phyloP scores from a whole-genome alignment of 2,113 vertebrate species.

The Sturnira hondurensis region DNA sequence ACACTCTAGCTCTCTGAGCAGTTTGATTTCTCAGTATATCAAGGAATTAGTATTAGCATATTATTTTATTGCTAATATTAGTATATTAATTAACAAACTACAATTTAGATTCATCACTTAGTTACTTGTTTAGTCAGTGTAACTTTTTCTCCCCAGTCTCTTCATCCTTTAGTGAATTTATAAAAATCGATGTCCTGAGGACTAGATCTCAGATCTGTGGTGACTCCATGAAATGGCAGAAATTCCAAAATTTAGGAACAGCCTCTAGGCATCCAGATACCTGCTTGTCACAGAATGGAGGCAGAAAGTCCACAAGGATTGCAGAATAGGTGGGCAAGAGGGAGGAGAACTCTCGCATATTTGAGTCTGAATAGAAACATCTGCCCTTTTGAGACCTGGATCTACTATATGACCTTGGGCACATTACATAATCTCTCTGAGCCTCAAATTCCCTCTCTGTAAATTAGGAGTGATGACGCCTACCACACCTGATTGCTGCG shows the following conservation, averaged over 20 bases:
- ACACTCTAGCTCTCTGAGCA: background rate
- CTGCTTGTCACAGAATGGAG: background rate
- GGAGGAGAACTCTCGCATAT: background rate
- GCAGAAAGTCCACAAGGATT: background rate
- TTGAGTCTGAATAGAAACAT: background rate
- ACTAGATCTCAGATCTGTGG: background rate
- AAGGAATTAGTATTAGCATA: background rate
- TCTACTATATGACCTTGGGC: background rate
- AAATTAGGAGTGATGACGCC: background rate
- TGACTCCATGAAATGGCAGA: background rate
- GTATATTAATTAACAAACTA: background rate
- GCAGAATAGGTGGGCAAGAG: background rate
- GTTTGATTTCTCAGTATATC: background rate
- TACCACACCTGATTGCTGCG: background rate
- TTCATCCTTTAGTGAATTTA: background rate
- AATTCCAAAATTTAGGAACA: background rate
- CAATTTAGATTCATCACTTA: background rate
- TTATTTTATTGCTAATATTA: background rate
- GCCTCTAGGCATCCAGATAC: background rate
- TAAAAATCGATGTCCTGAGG: background rate
- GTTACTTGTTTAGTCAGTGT: background rate
- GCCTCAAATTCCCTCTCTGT: background rate
- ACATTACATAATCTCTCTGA: background rate
- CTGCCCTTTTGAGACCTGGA: background rate
- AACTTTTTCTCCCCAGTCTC: background rate